phyloP scores from a whole-genome alignment of 1,140 invertebrate species.

The Drosophila kanapiae region DNA sequence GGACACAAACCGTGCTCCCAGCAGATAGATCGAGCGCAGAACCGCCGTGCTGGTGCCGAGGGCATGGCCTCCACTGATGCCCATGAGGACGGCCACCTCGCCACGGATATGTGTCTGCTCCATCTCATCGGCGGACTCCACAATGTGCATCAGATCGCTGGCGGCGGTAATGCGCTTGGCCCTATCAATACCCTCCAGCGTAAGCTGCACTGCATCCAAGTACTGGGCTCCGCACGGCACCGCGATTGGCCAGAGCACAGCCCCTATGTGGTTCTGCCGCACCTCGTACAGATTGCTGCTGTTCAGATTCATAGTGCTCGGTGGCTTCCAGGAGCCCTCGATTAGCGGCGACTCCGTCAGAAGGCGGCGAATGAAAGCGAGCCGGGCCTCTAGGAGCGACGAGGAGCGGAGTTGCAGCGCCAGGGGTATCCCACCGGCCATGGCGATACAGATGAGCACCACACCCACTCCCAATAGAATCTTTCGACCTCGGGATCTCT shows the following conservation, averaged over 20 bases:
- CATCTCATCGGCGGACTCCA: conserved; percentile 86
- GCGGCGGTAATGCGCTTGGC: conserved; percentile 86
- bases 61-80: conserved; percentile 91
- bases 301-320: conserved; percentile 64
- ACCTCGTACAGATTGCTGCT: conserved; percentile 69
- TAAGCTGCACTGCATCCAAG: conserved; percentile 88
- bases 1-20: conserved; percentile 91
- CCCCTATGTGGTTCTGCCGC: conserved; percentile 78
- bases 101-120: conserved; percentile 88
- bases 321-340: conserved; percentile 86
- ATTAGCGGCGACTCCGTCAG: conserved; percentile 87
- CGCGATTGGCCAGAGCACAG: conserved; percentile 89
- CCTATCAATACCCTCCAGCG: conserved; percentile 89
- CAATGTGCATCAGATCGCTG: conserved; percentile 78
- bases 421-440: conserved; percentile 86
- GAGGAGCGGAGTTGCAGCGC: conserved; percentile 87
- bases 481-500: conserved; percentile 68
- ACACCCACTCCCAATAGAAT: conserved; percentile 70
- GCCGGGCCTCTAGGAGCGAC: conserved; percentile 87
- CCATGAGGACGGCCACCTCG: conserved; percentile 89
- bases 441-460: conserved; percentile 75
- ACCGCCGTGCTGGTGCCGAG: conserved; percentile 90
- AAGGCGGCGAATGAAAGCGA: conserved; percentile 87
- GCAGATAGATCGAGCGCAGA: conserved; percentile 89
- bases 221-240: conserved; percentile 88